Base-by-base conservation (phyloP, 2,113 vertebrate genomes). In the Rhinolophus sinicus region DNA sequence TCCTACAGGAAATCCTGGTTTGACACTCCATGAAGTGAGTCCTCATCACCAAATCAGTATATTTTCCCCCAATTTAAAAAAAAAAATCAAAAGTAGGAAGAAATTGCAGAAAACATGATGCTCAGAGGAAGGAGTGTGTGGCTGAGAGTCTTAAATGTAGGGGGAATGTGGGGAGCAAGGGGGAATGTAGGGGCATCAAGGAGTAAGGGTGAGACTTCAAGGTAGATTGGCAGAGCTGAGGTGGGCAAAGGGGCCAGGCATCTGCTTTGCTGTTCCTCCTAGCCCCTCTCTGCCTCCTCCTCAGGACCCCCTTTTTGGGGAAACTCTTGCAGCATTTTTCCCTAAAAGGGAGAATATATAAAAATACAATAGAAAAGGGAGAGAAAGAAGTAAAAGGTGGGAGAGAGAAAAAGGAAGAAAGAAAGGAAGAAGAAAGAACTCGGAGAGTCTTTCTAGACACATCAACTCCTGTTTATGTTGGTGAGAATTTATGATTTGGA, bases 391-490 rank as follows among this genome's bases (percentile, higher is more conserved):
- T 64, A 65, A 88, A 69, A 91, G 35, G 52, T 84, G 56, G 30
- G 19, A 76, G 85, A 69, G 72, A 60, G 62, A 65, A 13, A 88
- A 65, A 82, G 81, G n/a, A 64, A 82, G 82, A 13, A 65, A 80
- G 38, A 40, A 78, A 94, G 47, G 65, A 64, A 91, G 84, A 87
- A 95, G 95, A 94, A 96, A 84, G 93, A 94, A 96, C 70, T 89
- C 92, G 80, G 85, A 67, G 92, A 94, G 96, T 96, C 95, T 96
- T 97, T 97, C 93, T 98, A 94, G 96, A 97, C 98, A 97, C 93
- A 97, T 95, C 96, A 97, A 97, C 98, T 98, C 97, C 91, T 98
- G 98, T 98, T 98, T 97, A 98, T 93, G 89, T 98, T 98, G 95
- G 98, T 97, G 98, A 98, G 97, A 97, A 97, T 98, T 98, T 93